phyloP scores from a whole-genome alignment of 2,888 invertebrate species.

The Dynastes maya region DNA sequence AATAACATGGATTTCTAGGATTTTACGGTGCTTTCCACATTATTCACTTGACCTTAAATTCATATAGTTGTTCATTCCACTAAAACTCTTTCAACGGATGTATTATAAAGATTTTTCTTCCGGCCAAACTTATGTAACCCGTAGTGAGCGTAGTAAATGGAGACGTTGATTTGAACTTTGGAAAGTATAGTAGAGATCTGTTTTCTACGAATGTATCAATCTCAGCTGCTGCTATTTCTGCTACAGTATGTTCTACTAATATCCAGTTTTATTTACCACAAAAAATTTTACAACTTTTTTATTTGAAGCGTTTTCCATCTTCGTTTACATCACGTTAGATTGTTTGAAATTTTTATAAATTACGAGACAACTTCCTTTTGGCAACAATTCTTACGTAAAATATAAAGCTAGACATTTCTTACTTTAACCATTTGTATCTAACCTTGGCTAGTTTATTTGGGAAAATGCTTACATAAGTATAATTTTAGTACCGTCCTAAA shows the following conservation, averaged over 20 bases:
- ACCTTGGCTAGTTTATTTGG: constrained; percentile 14
- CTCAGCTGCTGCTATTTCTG: constrained; percentile 5
- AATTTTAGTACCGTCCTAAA: neutral
- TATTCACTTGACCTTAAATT: no score
- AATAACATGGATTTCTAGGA: no score
- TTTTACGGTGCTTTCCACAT: no score
- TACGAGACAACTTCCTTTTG: constrained; percentile 32
- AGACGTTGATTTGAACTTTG: constrained; percentile 4
- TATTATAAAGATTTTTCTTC: no score
- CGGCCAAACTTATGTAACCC: no score
- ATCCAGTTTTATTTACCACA: constrained; percentile 27
- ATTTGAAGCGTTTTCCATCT: constrained; percentile 10
- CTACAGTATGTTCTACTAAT: constrained; percentile 14
- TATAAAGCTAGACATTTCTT: neutral
- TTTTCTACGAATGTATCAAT: constrained; percentile 5
- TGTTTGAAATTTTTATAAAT: constrained; percentile 24
- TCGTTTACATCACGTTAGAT: constrained; percentile 22
- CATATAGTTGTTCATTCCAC: no score
- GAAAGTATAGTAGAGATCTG: neutral
- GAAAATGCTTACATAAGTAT: neutral
- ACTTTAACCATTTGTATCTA: neutral
- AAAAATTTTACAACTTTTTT: constrained; percentile 34
- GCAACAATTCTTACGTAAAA: constrained; percentile 11
- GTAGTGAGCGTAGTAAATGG: neutral
- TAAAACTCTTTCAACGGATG: no score